Base-by-base conservation (phyloP, 2,797 vertebrate genomes). In the Hylomyscus alleni region DNA sequence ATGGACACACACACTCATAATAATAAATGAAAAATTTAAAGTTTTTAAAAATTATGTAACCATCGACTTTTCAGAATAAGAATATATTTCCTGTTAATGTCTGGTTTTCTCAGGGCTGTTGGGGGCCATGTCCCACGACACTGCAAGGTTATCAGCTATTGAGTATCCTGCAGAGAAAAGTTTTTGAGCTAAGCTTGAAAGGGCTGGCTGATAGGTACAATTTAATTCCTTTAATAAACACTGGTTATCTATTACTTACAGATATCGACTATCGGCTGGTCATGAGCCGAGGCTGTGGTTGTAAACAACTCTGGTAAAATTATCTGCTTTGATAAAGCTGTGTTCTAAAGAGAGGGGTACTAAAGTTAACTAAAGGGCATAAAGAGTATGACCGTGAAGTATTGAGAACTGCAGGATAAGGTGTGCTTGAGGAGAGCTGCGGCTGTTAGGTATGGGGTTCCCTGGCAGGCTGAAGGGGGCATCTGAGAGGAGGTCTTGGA, bases 191-290 rank as follows among this genome's bases (percentile, higher is more conserved):
- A 62, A 62, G 9, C 37, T 76, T 44, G 69, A 58, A 95, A 89
- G 13, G 58, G 14, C 29, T 58, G 7, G 19, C 22, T 90, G 78
- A 62, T 9, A 60, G 54, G 65, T 52, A 10, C 2, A 0, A 34
- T 83, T 89, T 85, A 54, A 85, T 67, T 89, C 94, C 17, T 44
- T 60, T 73, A 60, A 84, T 73, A 93, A 62, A 86, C 77, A 54
- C 73, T 95, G 75, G 75, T 34, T 91, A 26, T 10, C 69, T 72
- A 37, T 37, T 37, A 72, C 69, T 72, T 72, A 72, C n/a, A 20
- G 93, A 69, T 82, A 29, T 60, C 37, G 78, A 40, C 26, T 50
- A 29, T 29, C 69, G 67, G 24, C 52, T 69, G 44, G 69, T 31
- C 37, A 37, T 47, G 26, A 14, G 31, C 20, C 26, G 1, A 75